These are phyloP conservation scores for Delia radicum DNA, from an alignment of 1,140 invertebrate genomes.

Conservation along the genomic window DNA sequence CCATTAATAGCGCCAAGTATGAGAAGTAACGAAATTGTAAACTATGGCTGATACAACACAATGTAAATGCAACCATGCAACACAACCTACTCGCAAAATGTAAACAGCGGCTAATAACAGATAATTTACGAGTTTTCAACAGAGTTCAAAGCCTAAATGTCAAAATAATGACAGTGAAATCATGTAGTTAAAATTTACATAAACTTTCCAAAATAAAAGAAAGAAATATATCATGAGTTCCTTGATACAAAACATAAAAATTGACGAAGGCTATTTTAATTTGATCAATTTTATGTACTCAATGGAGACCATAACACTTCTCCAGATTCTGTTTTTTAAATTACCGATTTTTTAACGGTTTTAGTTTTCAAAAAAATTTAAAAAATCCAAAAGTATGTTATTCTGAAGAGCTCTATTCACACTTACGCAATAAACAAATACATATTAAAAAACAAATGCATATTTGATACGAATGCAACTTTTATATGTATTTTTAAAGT, in stretches of 20 bases:
- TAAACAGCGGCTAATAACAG: neutral
- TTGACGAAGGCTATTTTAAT: too few species aligned
- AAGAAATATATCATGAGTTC: neutral
- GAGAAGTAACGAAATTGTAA: neutral
- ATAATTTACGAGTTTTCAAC: neutral
- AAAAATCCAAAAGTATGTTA: too few species aligned
- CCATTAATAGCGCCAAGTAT: neutral
- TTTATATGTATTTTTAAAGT: too few species aligned
- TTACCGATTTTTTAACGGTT: too few species aligned
- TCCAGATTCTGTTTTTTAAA: too few species aligned
- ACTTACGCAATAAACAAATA: too few species aligned
- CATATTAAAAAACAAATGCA: too few species aligned
- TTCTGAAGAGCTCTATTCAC: too few species aligned
- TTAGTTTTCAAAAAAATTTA: too few species aligned
- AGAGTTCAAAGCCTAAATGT: neutral
- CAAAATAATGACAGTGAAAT: neutral
- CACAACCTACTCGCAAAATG: neutral
- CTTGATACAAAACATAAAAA: neutral
- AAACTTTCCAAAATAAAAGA: neutral
- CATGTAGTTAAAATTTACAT: neutral
- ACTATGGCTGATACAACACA: neutral
- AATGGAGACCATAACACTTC: too few species aligned
- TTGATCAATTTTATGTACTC: too few species aligned
- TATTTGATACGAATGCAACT: too few species aligned
- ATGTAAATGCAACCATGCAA: neutral